Evolutionary conservation across 2,797 vertebrate genomes (phyloP), one percentile per base, ranked within the genome.

Genomic region (Pteropus rufus): DNA sequence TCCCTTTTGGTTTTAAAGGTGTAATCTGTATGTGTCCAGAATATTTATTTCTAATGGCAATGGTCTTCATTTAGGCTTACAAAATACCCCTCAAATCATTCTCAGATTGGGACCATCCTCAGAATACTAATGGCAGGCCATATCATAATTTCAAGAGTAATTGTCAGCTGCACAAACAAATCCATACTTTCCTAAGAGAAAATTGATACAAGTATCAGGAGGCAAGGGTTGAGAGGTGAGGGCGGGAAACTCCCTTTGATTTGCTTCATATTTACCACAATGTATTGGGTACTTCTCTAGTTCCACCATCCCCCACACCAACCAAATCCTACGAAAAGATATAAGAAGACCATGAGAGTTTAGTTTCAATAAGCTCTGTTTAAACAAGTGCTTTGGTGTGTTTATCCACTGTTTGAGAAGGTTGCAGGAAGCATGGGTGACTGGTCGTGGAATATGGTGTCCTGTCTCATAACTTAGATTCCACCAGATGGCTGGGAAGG

Each of bases 351-450:
- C 31, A 2, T 4, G 24, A 31, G 65, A 80, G 60, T 65, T 96
- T 87, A 34, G 54, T 85, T 93, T 65, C 60, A 58, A 52, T 46
- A 52, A 72, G n/a, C 62, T 94, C 60, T 97, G 97, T 97, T 97
- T 96, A 86, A 93, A 97, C 96, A 97, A 97, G 96, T 97, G 97
- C 91, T 91, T 31, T 64, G 44, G 82, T 36, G 44, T 97, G 77
- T 97, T 96, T 97, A 54, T 87, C 52, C 79, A 93, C 21, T 49
- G 82, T 83, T 67, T 41, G 84, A 73, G 90, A 58, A 94, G 89
- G 54, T 31, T 87, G 41, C 89, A 97, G 97, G 97, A 97, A 96
- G 54, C 82, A 87, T 26, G 97, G 97, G 69, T 97, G 97, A 97
- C 75, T 95, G 95, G 69, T 41, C 49, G 56, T 0, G 56, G 88